Evolutionary conservation across 2,888 invertebrate genomes (phyloP), one percentile per base, ranked within the genome.

Genomic region (Ernsta delagoae): DNA sequence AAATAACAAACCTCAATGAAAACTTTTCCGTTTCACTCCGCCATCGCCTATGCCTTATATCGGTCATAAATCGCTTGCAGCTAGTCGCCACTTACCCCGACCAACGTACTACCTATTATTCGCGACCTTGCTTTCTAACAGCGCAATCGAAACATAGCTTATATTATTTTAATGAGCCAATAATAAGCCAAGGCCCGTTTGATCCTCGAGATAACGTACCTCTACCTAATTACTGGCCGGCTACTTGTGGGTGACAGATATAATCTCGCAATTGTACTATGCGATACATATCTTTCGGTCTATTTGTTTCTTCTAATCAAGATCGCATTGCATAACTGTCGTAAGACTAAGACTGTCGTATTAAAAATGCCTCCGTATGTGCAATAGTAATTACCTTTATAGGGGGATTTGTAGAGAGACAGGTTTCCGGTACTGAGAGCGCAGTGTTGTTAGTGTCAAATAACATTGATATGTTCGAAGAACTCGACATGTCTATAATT

Each of bases 111-210:
- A 71, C n/a, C n/a, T n/a, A n/a, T 62, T 62, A 62, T 74, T 74
- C 71, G 74, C 76, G 87, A 86, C 92, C 92, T 92, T 92, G 88
- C 92, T 92, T 92, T 92, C 92, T 88, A 92, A 89, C 83, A 85
- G 78, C 76, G 77, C 81, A 79, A 81, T 83, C 80, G 80, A 75
- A 83, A 77, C 78, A 80, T 77, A 80, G 82, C 83, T 87, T 86
- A 87, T 83, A 86, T 74, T 73, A 86, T 87, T 90, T 88, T 90
- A 92, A 90, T 90, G 88, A 90, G 83, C 83, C 86, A 84, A 85
- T 85, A 87, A 84, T 85, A 85, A 79, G 77, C 84, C 90, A 92
- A 92, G 91, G 91, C 81, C 79, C 83, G 82, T 85, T 81, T 72
- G 88, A 88, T 88, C 81, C 80, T 76, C 73, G 75, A 80, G 88